phyloP scores from a whole-genome alignment of 1,140 invertebrate species.

The Amphibalanus amphitrite region DNA sequence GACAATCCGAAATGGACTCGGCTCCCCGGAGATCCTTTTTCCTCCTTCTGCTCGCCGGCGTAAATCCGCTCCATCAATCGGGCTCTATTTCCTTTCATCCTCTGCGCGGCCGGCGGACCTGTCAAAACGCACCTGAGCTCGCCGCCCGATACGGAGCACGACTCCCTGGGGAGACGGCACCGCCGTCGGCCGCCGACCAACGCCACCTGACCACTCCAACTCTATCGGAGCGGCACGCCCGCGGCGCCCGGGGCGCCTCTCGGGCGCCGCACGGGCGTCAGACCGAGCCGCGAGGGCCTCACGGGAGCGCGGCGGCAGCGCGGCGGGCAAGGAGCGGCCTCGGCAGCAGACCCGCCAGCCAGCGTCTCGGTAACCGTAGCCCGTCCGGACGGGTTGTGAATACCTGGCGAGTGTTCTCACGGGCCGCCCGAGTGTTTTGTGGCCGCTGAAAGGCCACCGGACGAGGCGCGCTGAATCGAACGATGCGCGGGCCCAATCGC shows the following conservation, averaged over 20 bases:
- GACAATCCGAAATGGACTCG: neutral
- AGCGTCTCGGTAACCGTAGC: neutral
- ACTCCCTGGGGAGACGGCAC: neutral
- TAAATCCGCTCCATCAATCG: neutral
- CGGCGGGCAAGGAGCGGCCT: too few species aligned
- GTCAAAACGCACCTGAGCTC: neutral
- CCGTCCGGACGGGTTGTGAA: neutral
- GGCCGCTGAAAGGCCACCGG: neutral
- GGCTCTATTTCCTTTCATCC: neutral
- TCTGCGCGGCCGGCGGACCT: neutral
- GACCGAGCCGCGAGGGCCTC: too few species aligned
- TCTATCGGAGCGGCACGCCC: neutral
- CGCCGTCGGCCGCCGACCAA: neutral
- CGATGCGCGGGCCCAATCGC: neutral
- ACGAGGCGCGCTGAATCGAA: neutral
- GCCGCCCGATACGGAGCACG: neutral
- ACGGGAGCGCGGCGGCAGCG: too few species aligned
- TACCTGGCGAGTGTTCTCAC: neutral
- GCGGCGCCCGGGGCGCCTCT: too few species aligned
- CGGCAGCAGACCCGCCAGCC: too few species aligned
- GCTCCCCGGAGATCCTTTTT: slow-evolving; percentile 1
- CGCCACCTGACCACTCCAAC: neutral
- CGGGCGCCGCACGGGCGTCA: too few species aligned
- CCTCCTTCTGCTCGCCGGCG: slow-evolving; percentile 1
- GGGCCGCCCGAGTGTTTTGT: neutral